Evolutionary conservation across 2,888 invertebrate genomes (phyloP), one percentile per base, ranked within the genome.

Genomic region (Eugnorisma glareosa): DNA sequence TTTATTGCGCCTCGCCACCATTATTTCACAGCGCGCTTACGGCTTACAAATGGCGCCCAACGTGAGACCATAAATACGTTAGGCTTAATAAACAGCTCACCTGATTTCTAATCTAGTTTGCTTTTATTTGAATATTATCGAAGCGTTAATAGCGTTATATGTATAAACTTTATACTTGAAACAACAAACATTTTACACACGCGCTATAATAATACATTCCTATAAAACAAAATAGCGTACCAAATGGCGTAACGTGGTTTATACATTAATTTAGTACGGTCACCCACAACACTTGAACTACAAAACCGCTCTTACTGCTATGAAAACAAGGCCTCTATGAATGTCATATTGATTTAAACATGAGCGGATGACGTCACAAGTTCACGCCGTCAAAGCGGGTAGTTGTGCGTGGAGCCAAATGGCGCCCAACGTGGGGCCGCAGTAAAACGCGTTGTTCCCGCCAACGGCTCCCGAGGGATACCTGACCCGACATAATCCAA

Each of bases 401-500:
- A 67, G 77, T 82, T 68, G 70, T 74, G 86, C 73, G 83, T 82
- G 28, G 71, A 82, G 71, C 35, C 45, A 77, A 83, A 78, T 83
- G 83, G 79, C 84, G 79, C 79, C 77, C 84, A 78, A 74, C 86
- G n/a, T 75, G 84, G 75, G 84, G 51, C 69, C 69, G 75, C 75
- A 78, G 73, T 84, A 87, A 86, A 84, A 84, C 77, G 85, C 81
- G 77, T 79, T 77, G 79, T 80, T 79, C 79, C 72, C 69, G 37
- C 54, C 84, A 76, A 84, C 69, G 82, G 43, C 75, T 79, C 87
- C 76, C 81, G 4, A 28, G 82, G 79, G 87, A 75, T 48, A 84
- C 85, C 89, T 88, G 85, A 86, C 87, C 89, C 74, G 24, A 66
- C 77, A 67, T 84, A 83, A 78, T 83, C 86, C 83, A 86, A 84